phyloP scores from a whole-genome alignment of 2,888 invertebrate genomes.

The Seira ritae region DNA sequence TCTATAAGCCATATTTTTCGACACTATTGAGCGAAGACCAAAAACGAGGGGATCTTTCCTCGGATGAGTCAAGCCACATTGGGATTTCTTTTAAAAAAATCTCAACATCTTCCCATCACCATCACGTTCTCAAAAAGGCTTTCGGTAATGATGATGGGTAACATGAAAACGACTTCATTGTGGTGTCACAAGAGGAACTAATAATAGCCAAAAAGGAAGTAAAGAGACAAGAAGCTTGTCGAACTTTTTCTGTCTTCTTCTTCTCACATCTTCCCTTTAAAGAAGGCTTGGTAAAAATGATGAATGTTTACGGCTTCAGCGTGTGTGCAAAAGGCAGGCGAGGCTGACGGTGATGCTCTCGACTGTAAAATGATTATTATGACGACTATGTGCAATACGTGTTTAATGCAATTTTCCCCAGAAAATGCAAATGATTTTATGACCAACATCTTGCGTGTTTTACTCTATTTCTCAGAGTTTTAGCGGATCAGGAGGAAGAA shows the following conservation, averaged over 20 bases:
- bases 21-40: neutral
- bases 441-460: no score
- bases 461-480: no score
- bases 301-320: conserved; percentile 71
- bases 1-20: neutral
- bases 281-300: conserved; percentile 66
- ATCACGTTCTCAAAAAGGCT: neutral
- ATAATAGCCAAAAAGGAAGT: conserved; percentile 68
- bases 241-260: conserved; percentile 22
- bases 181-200: conserved; percentile 63
- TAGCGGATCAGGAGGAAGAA: no score
- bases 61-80: conserved; percentile 36
- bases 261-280: no score
- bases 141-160: conserved; percentile 50
- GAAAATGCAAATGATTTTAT: neutral
- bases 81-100: conserved; percentile 52
- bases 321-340: conserved; percentile 66
- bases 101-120: neutral
- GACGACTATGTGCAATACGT: neutral
- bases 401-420: neutral
- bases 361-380: conserved; percentile 12
- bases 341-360: conserved; percentile 26
- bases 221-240: neutral
- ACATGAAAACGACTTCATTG: conserved; percentile 28
- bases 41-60: neutral